Conservation (phyloP, 2,797 vertebrate genomes). For the Tamandua tetradactyla region DNA sequence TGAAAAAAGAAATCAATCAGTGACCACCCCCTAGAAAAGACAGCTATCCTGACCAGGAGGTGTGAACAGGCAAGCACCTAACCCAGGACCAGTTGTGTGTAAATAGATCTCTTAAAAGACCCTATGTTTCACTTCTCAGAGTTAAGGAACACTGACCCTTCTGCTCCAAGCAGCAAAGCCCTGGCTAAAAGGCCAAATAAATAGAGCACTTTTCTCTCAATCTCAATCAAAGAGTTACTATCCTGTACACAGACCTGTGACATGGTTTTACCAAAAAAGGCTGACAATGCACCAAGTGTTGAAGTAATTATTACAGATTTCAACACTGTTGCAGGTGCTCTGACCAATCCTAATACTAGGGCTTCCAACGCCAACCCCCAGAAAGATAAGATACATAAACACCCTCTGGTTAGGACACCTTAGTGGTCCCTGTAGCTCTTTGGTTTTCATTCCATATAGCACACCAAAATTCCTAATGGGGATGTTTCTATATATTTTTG, state of each 20-base stretch:
- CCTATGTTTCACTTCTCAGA: constrained; percentile 33
- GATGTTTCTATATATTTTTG: not conserved
- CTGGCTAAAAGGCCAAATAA: not conserved
- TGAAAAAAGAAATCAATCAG: constrained; percentile 39
- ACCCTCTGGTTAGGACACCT: not conserved
- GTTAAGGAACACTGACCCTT: constrained; percentile 23
- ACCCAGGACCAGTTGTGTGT: not conserved
- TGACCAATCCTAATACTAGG: constrained; percentile 35
- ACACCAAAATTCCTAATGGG: not conserved
- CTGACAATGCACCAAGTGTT: constrained; percentile 32
- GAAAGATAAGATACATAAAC: not conserved
- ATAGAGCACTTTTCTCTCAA: constrained; percentile 32
- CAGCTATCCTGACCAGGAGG: constrained; percentile 56
- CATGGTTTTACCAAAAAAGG: not conserved
- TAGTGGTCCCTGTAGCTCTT: not conserved
- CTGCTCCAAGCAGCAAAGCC: constrained; percentile 28
- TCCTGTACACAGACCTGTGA: not conserved
- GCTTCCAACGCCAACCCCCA: not conserved
- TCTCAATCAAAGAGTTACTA: constrained; percentile 27
- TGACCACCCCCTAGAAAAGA: constrained; percentile 31
- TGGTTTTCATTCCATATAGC: not conserved
- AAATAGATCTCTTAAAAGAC: constrained; percentile 45
- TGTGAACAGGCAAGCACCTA: constrained; percentile 50
- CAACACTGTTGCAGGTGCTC: constrained; percentile 60
- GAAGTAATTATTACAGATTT: constrained; percentile 74